Base-by-base conservation (phyloP, 1,140 invertebrate genomes). In the Brachionus plicatilis region DNA sequence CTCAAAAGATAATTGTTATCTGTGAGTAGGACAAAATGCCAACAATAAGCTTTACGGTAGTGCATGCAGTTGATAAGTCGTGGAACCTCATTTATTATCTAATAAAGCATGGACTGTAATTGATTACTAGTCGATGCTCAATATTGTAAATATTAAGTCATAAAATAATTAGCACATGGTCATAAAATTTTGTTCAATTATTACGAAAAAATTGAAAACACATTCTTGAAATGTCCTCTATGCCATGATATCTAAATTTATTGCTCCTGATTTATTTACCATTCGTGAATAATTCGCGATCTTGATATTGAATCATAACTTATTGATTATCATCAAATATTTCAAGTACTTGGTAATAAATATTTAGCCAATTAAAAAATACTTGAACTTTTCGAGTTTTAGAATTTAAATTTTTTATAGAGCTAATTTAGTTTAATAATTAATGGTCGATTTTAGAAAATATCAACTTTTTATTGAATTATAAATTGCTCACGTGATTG, bases 161-260 rank as follows among this genome's bases (percentile, higher is more conserved):
- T 76, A 76, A 76, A 76, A 47, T 50, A 76, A 76, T 76, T 76
- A 50, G 43, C 43, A 76, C 72, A 29, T 50, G 72, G 72, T 50
- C 17, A 76, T 76, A 76, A 76, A 70, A 60, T 60, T n/a, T 60
- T 60, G 53, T 20, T 8, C 41, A 68, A 29, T 68, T 41, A 65
- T 65, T 24, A 65, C 27, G 33, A 41, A 72, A 14, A 72, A 72
- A 72, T 72, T 72, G 68, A 72, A 72, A 72, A 72, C 68, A 72
- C 41, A 72, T 72, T 72, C n/a, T 68, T 68, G 14, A 29, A 68
- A 68, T 68, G 53, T 60, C 53, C 17, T 60, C 17, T 20, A 20
- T 60, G 53, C n/a, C 17, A 60, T 17, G 17, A 17, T 60, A 9
- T 60, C 17, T 20, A 60, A 24, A 24, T 60, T 60, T 60, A 60